phyloP scores from a whole-genome alignment of 2,113 vertebrate species.

The Apus apus region DNA sequence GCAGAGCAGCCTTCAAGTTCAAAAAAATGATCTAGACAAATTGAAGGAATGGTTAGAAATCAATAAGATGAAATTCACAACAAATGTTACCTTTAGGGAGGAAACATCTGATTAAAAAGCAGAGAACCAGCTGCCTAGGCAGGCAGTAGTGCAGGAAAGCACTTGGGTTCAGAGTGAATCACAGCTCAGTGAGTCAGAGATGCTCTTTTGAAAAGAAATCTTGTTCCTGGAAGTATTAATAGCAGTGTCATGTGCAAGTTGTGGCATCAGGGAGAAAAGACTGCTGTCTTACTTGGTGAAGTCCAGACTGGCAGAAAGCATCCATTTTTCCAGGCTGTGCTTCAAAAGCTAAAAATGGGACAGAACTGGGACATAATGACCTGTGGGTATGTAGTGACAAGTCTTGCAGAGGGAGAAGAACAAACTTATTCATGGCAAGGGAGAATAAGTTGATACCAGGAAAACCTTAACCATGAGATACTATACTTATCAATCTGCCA shows the following conservation, averaged over 20 bases:
- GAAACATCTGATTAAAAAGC: slow-evolving; percentile 16
- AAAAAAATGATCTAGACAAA: neutral
- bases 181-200: neutral
- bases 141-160: neutral
- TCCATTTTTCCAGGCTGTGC: neutral
- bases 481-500: neutral
- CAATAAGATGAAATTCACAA: slow-evolving; percentile 29
- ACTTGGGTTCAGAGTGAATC: neutral
- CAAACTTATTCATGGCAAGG: neutral
- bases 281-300: neutral
- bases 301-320: neutral
- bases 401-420: neutral
- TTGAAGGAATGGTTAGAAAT: slow-evolving; percentile 13
- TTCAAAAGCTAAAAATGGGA: neutral
- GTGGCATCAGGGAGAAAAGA: neutral
- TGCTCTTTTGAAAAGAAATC: neutral
- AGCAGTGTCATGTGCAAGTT: neutral
- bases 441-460: neutral
- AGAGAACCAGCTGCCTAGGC: slow-evolving; percentile 2
- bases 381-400: neutral
- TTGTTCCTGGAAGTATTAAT: neutral
- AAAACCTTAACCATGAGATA: neutral
- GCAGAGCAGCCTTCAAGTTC: neutral
- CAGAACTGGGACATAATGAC: neutral
- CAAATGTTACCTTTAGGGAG: slow-evolving; percentile 17